Evolutionary conservation across 2,888 invertebrate species (phyloP).

Genomic region (Coleophora flavipennella): DNA sequence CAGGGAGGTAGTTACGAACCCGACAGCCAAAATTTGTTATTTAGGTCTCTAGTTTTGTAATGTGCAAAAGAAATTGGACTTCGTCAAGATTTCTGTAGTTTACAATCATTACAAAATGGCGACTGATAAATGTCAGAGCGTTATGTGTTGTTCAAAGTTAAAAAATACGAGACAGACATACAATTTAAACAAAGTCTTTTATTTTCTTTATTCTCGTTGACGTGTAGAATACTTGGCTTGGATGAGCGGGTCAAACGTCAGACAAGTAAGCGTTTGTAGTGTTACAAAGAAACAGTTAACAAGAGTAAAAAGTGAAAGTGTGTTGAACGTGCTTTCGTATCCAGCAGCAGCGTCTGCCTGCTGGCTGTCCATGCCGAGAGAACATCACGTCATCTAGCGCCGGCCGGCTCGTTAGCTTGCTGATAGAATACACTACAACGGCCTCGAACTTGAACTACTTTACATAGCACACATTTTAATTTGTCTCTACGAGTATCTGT

Average conservation of each 20-base stretch:
- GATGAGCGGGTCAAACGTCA: background rate
- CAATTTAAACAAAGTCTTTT: slow-evolving; percentile 26
- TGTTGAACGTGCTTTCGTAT: slow-evolving; percentile 16
- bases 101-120: slow-evolving; percentile 48
- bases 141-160: slow-evolving; percentile 28
- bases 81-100: slow-evolving; percentile 45
- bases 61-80: slow-evolving; percentile 20
- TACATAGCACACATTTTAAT: slow-evolving; percentile 3
- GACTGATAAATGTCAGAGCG: slow-evolving; percentile 41
- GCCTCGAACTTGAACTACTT: slow-evolving; percentile 3
- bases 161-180: slow-evolving; percentile 43
- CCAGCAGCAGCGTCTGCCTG: background rate
- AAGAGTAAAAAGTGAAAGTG: slow-evolving; percentile 24
- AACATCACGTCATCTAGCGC: too few species aligned
- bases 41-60: too few species aligned
- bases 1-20: too few species aligned
- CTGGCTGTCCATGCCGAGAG: background rate
- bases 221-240: background rate
- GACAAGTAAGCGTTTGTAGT: background rate
- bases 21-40: too few species aligned
- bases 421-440: too few species aligned
- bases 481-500: too few species aligned
- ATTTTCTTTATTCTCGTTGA: slow-evolving; percentile 11
- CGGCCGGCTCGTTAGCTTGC: too few species aligned
- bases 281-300: background rate